phyloP scores from a whole-genome alignment of 30 jellyfish, hydroid and myxozoan species.

The Pelagia noctiluca region DNA sequence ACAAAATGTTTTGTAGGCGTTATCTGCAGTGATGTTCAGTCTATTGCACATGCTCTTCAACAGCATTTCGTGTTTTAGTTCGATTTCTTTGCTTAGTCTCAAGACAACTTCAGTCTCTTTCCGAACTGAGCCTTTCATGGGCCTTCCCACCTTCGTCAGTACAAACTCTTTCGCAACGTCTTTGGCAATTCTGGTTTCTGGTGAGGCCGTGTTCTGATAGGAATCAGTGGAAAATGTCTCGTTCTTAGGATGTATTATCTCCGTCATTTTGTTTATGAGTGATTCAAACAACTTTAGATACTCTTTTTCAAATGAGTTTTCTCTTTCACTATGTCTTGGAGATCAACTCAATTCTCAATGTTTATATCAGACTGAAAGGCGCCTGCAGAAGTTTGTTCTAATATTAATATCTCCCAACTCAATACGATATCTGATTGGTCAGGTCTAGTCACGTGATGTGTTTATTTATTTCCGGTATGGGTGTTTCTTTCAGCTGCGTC shows the following conservation, averaged over 20 bases:
- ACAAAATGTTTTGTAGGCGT: slow-evolving; percentile 80
- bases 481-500: no score
- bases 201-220: slow-evolving; percentile 61
- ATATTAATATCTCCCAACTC: neutral
- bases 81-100: slow-evolving; percentile 88
- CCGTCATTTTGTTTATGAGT: slow-evolving; percentile 38
- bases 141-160: slow-evolving; percentile 79
- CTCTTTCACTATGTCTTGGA: neutral
- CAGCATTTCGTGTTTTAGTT: slow-evolving; percentile 86
- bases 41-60: slow-evolving; percentile 94
- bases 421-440: neutral
- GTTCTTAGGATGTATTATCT: slow-evolving; percentile 39
- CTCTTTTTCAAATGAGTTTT: neutral
- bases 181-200: slow-evolving; percentile 95
- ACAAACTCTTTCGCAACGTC: slow-evolving; percentile 89
- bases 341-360: neutral
- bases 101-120: slow-evolving; percentile 87
- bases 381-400: neutral
- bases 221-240: slow-evolving; percentile 63
- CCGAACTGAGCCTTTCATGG: slow-evolving; percentile 77
- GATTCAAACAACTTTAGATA: neutral
- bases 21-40: slow-evolving; percentile 78
- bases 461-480: neutral
- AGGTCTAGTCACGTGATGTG: neutral
- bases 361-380: slow-evolving; percentile 11